A percentile compares a stretch with the other conserved stretches of the same genome.
Conservation (phyloP, 2,113 vertebrate species). For the Pollimyrus isidori region DNA sequence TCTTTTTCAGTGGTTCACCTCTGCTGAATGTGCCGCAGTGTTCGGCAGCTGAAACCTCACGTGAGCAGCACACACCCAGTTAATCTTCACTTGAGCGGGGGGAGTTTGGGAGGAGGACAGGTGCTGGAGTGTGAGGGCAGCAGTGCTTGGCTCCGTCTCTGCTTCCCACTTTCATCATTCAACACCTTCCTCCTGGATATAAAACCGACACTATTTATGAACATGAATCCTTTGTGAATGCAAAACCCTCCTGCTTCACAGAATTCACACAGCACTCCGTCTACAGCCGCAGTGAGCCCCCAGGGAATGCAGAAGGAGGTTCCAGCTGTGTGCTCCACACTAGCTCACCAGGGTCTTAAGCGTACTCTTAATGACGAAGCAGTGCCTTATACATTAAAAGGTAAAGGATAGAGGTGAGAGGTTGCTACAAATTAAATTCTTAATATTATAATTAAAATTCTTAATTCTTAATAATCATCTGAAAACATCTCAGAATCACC, state of each 20-base stretch:
- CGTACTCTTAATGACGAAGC: background rate
- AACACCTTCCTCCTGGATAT: background rate
- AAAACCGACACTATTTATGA: background rate
- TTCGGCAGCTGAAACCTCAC: background rate
- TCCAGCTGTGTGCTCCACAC: background rate
- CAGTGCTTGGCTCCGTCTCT: background rate
- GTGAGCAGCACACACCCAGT: background rate
- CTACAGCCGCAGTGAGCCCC: background rate
- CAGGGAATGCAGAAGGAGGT: background rate
- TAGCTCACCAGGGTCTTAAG: background rate
- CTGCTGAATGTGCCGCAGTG: background rate
- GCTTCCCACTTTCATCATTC: background rate
- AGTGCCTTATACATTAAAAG: background rate
- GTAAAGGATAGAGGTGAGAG: background rate
- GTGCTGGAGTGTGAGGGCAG: background rate
- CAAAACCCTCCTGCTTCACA: background rate
- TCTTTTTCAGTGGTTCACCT: background rate
- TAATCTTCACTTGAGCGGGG: background rate
- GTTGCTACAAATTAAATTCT: background rate
- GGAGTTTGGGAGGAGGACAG: background rate
- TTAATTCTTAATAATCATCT: background rate
- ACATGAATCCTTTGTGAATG: background rate
- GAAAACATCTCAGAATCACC: background rate
- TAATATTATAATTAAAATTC: no score
- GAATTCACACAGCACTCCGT: background rate